Base-by-base conservation (phyloP, 2,888 invertebrate genomes). In the Anthophora plumipes region DNA sequence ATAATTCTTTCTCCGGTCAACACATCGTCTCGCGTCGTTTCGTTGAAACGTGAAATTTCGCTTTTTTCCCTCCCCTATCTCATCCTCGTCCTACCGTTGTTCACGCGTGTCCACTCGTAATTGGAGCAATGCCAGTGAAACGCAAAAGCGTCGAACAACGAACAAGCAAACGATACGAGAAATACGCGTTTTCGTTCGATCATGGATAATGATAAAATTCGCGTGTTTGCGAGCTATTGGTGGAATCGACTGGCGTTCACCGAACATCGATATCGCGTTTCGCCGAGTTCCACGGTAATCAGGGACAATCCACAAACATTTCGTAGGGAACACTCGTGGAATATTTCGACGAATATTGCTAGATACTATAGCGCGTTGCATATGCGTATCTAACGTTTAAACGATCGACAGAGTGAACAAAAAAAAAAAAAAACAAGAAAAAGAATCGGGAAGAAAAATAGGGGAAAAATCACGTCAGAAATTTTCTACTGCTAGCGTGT, bases 1-100 rank as follows among this genome's bases (percentile, higher is more conserved):
- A 66, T 22, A 54, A 77, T 66, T 61, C 8, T 25, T n/a, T 52
- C 46, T n/a, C 12, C 20, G 12, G 46, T 31, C 63, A n/a, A 46
- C 11, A 17, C 46, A 6, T 9, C 9, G 17, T 1, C 1, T 60
- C 22, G 14, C 46, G n/a, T 4, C 11, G 37, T 39, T 52, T 37
- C 2, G 17, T 17, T 5, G 7, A 48, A 31, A n/a, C 17, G 50
- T 11, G 37, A 64, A 46, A 61, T 61, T 46, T 41, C 1, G 17
- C 20, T 11, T 22, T 25, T 60, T 43, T 6, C 7, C 5, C 17
- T 17, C 20, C 12, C 20, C 8, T 31, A n/a, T 17, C 61, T 11
- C 14, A 14, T 55, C 12, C 4, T 55, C 14, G 59, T 11, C n/a
- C n/a, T n/a, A n/a, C n/a, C n/a, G n/a, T n/a, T n/a, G n/a, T n/a